Evolutionary conservation across 2,888 invertebrate species (phyloP), one percentile per base, ranked within the genome.

Genomic region (Drosophila stalkeri): DNA sequence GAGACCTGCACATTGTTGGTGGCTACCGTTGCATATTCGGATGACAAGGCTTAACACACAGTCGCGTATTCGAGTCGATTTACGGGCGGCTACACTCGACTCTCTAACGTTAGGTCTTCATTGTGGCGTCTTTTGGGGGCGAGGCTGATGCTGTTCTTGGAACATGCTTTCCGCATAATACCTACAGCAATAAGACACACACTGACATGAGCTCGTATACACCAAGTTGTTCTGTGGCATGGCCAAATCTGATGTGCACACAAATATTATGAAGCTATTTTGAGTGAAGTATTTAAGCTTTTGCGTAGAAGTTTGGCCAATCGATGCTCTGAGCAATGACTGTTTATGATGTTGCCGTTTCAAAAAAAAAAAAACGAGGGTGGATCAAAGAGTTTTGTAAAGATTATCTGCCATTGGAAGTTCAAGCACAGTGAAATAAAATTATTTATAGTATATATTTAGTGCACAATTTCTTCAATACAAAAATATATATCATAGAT

Each of bases 211-310:
- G 35, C 8, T 1, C 8, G 8, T 8, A 41, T 8, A 44, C 31
- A 12, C 27, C 16, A 37, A 46, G n/a, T 47, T 56, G 52, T 41
- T 64, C 14, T 64, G 47, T 64, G 68, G 69, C 55, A 49, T 63
- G 67, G 62, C 67, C 51, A 86, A 85, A 86, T 85, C 85, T 72
- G 72, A 61, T 64, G 59, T 64, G 75, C 83, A 81, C 86, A 86
- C 83, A 88, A 75, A 81, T 72, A 86, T 86, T 83, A 83, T 86
- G 83, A 79, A 72, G 88, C 88, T 86, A 80, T 83, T 85, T 88
- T 75, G 74, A 76, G 75, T 77, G 74, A 60, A 77, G 68, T 81
- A 81, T 86, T 85, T 88, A 85, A 88, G 88, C 82, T 75, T 86
- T 81, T 79, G 68, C 64, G 75, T 62, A 69, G 64, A 72, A 83